Percentiles rank a stretch among this genome's conserved stretches.
Conservation (phyloP, 2,888 invertebrate genomes). For the Cosmopolites sordidus region DNA sequence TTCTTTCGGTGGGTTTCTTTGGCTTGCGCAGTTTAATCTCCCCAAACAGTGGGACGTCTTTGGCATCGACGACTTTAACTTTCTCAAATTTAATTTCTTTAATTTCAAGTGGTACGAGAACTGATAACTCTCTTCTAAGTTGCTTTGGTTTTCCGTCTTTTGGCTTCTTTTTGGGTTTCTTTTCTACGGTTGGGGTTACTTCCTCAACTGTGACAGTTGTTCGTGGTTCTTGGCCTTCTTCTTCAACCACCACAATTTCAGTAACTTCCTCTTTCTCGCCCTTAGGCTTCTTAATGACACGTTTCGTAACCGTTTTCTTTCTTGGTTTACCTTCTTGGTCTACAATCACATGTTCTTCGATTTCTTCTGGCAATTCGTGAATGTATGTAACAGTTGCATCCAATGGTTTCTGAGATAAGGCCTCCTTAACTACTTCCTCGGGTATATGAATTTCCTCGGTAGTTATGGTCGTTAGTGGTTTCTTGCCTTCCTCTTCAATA, state of each 20-base stretch:
- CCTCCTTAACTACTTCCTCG: slow-evolving; percentile 30
- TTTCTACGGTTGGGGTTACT: slow-evolving; percentile 16
- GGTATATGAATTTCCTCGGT: slow-evolving; percentile 37
- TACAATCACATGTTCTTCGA: slow-evolving; percentile 32
- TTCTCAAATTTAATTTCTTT: slow-evolving; percentile 60
- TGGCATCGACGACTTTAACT: slow-evolving; percentile 57
- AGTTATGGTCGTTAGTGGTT: slow-evolving; percentile 45
- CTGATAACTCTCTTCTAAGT: slow-evolving; percentile 35
- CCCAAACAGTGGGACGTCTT: slow-evolving; percentile 50
- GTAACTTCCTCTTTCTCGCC: slow-evolving; percentile 46
- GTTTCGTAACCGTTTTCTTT: slow-evolving; percentile 31
- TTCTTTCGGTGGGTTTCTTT: slow-evolving; percentile 39
- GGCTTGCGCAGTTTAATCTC: slow-evolving; percentile 60
- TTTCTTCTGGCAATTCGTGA: slow-evolving; percentile 41
- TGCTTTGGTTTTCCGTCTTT: slow-evolving; percentile 32
- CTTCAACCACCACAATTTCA: slow-evolving; percentile 43
- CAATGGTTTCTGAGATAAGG: slow-evolving; percentile 29
- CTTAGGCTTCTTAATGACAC: slow-evolving; percentile 41
- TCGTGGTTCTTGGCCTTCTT: slow-evolving; percentile 45
- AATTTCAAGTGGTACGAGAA: slow-evolving; percentile 43
- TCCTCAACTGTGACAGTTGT: slow-evolving; percentile 44
- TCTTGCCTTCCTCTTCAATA: slow-evolving; percentile 44
- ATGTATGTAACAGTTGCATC: slow-evolving; percentile 24
- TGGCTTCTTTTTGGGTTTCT: slow-evolving; percentile 22
- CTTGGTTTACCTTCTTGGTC: slow-evolving; percentile 36